These are phyloP conservation scores for Strigamia transsilvanica DNA, from an alignment of 2,888 invertebrate genomes.

Conservation along the genomic window DNA sequence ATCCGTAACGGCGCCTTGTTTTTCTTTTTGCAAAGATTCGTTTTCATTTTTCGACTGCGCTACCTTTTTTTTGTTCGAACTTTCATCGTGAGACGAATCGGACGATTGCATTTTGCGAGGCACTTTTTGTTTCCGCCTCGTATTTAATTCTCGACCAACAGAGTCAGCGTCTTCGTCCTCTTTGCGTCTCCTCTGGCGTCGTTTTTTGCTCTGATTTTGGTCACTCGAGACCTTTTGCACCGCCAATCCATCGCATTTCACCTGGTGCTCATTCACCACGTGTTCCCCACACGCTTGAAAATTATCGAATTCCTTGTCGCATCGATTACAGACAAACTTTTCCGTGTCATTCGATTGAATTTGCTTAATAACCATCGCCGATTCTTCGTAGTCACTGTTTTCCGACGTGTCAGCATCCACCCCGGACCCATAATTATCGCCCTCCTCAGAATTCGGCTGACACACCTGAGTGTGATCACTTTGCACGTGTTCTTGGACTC, in stretches of 20 bases:
- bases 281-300: constrained; percentile 63
- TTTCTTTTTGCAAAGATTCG: background rate
- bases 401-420: background rate
- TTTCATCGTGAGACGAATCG: constrained; percentile 46
- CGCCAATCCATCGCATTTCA: constrained; percentile 21
- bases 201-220: background rate
- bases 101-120: constrained; percentile 41
- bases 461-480: constrained; percentile 64
- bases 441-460: background rate
- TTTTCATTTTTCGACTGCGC: background rate
- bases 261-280: constrained; percentile 60
- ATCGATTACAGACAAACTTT: constrained; percentile 62
- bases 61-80: background rate
- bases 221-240: background rate
- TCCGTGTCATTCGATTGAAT: constrained; percentile 9
- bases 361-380: background rate
- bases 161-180: background rate
- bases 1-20: background rate
- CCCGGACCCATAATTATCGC: background rate
- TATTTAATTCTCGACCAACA: background rate
- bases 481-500: constrained; percentile 69
- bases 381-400: constrained; percentile 42
- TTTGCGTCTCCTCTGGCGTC: background rate
- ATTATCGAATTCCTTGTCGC: constrained; percentile 61
- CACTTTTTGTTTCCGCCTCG: constrained; percentile 51